phyloP scores from a whole-genome alignment of 2,113 vertebrate genomes.

The Thinocorus orbignyianus region DNA sequence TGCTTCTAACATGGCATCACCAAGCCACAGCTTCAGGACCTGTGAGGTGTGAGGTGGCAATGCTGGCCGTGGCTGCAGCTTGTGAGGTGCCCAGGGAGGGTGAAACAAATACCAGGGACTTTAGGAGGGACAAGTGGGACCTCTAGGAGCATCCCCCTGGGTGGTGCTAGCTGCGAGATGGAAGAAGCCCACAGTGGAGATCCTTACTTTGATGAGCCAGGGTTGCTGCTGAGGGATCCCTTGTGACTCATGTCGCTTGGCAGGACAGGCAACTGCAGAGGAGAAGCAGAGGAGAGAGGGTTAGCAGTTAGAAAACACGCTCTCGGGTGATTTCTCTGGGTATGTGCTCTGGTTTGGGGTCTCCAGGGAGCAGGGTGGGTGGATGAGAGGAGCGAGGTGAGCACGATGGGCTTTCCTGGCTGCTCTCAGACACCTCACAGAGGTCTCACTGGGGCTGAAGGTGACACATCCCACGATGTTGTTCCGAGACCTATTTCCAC shows the following conservation, averaged over 20 bases:
- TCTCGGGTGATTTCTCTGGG: fast-evolving
- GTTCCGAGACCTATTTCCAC: neutral
- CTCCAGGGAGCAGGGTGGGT: neutral
- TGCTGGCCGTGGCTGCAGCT: neutral
- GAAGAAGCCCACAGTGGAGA: neutral
- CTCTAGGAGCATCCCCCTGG: neutral
- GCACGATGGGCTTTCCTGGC: neutral
- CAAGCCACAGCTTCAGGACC: neutral
- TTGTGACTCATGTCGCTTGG: constrained; percentile 60
- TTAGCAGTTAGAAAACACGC: neutral
- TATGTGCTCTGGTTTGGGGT: neutral
- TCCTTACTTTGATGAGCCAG: constrained; percentile 64
- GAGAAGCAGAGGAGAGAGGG: neutral
- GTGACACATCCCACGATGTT: neutral
- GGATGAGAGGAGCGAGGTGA: neutral
- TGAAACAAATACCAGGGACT: neutral
- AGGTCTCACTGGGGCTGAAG: neutral
- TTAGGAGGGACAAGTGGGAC: neutral
- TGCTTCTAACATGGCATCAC: fast-evolving
- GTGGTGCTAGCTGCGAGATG: fast-evolving
- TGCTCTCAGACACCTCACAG: neutral
- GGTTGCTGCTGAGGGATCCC: constrained; percentile 59
- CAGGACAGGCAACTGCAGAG: constrained; percentile 52
- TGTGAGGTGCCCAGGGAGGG: neutral
- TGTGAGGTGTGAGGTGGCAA: neutral